phyloP scores from a whole-genome alignment of 2,113 vertebrate species.

The Lophotis ruficrista region DNA sequence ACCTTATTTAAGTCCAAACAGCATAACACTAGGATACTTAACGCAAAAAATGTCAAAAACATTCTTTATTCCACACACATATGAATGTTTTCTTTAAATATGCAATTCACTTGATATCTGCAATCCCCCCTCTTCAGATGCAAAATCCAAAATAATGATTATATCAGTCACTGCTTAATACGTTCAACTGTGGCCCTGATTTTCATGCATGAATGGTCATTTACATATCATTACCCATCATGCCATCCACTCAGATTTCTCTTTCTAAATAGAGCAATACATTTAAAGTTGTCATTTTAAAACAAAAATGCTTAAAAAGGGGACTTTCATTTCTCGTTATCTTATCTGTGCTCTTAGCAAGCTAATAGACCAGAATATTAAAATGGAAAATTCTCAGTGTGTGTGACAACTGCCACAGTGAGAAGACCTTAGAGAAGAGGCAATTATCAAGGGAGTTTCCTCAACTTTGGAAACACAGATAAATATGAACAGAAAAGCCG shows the following conservation, averaged over 20 bases:
- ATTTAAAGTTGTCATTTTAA: slow-evolving; percentile 52
- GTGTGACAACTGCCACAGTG: slow-evolving; percentile 24
- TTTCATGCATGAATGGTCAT: slow-evolving; percentile 60
- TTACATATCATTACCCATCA: slow-evolving; percentile 58
- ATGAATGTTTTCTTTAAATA: slow-evolving; percentile 53
- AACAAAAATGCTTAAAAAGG: slow-evolving; percentile 17
- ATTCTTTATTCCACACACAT: neutral
- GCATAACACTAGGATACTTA: neutral
- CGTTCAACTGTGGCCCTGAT: slow-evolving; percentile 44
- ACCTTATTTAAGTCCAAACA: slow-evolving; percentile 63
- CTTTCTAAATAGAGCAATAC: slow-evolving; percentile 45
- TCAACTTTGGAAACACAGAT: slow-evolving; percentile 13
- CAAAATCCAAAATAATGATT: slow-evolving; percentile 58
- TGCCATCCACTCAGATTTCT: slow-evolving; percentile 39
- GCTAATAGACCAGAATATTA: slow-evolving; percentile 35
- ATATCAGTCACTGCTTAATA: slow-evolving; percentile 51
- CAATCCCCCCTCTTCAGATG: slow-evolving; percentile 40
- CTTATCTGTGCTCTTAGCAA: slow-evolving; percentile 27
- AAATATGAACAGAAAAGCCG: neutral
- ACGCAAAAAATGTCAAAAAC: neutral
- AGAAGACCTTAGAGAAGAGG: slow-evolving; percentile 29
- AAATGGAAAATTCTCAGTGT: slow-evolving; percentile 20
- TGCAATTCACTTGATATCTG: slow-evolving; percentile 39
- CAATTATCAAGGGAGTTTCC: slow-evolving; percentile 35
- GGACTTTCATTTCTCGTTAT: neutral